Base-by-base conservation (phyloP, 2,113 vertebrate species). In the Anolis carolinensis region DNA sequence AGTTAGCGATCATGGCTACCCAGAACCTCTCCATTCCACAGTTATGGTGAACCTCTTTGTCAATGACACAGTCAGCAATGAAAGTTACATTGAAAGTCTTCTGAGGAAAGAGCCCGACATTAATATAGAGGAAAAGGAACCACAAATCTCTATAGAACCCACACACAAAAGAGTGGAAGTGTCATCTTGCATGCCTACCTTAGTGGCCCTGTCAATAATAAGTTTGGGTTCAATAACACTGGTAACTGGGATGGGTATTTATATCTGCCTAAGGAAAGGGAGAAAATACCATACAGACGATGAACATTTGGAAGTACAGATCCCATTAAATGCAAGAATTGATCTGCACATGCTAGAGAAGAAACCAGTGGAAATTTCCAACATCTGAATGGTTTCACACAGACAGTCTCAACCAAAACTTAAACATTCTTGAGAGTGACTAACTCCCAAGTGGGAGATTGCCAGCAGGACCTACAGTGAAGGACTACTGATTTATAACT, bases 31-130 rank as follows among this genome's bases (percentile, higher is more conserved):
- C 20, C 96, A 98, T 86, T 98, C 98, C 76, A 99, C 98, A 0
- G 96, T 99, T 48, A 97, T 99, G 97, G 98, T 99, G 76, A 99
- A 99, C 93, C 96, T 99, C 10, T 99, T 99, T 30, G 98, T 99
- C 79, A 99, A 99, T 74, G 99, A 99, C 85, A 99, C 98, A 0
- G 97, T 99, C 78, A 98, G 97, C 93, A 99, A 99, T 1, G 98
- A 99, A 94, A 99, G 98, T 88, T 99, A 99, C 83, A 98, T 99
- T 23, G 98, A 98, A 92, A 99, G 96, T 84, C 95, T 99, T 84
- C 95, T 99, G 86, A 97, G 96, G 90, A 97, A 97, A 89, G 98
- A 98, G 86, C 95, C 97, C 34, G 98, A 98, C 80, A 97, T 98
- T 86, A 98, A 97, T 52, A 93, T 98, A 72, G 98, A 99, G 91